A percentile compares a stretch with the other conserved stretches of the same genome.
These are phyloP conservation scores for Drosophila rellima DNA, from an alignment of 2,888 invertebrate genomes.

Conservation along the genomic window DNA sequence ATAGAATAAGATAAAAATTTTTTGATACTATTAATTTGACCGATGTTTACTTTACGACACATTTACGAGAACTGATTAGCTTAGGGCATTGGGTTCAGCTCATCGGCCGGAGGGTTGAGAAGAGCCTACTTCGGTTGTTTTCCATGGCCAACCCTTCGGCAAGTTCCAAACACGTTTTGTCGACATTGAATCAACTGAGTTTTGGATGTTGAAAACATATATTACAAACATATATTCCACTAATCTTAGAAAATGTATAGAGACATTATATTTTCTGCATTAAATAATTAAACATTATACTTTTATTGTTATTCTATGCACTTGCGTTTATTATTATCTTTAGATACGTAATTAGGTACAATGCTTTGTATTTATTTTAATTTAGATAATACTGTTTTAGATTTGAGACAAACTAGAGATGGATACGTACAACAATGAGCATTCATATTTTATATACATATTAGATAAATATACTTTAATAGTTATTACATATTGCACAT, in stretches of 20 bases:
- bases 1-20: conserved; percentile 38
- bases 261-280: too few relatives aligned
- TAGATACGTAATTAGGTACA: conserved; percentile 68
- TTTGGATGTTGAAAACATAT: background rate
- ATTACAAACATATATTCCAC: too few relatives aligned
- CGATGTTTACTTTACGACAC: conserved; percentile 58
- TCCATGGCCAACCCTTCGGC: conserved; percentile 18
- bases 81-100: too few relatives aligned
- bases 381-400: conserved; percentile 39
- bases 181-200: background rate
- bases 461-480: conserved; percentile 12
- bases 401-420: conserved; percentile 60
- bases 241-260: too few relatives aligned
- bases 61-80: conserved; percentile 44
- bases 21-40: conserved; percentile 49
- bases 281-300: background rate
- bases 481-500: conserved; percentile 31
- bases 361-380: conserved; percentile 41
- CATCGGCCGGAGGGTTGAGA: background rate
- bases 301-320: conserved; percentile 1
- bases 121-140: conserved; percentile 27
- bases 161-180: background rate
- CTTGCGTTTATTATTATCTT: conserved; percentile 36
- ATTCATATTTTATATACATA: conserved; percentile 25
- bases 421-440: conserved; percentile 30